These are phyloP conservation scores for Fistularia tabacaria DNA, from an alignment of 2,797 vertebrate genomes.

Conservation along the genomic window DNA sequence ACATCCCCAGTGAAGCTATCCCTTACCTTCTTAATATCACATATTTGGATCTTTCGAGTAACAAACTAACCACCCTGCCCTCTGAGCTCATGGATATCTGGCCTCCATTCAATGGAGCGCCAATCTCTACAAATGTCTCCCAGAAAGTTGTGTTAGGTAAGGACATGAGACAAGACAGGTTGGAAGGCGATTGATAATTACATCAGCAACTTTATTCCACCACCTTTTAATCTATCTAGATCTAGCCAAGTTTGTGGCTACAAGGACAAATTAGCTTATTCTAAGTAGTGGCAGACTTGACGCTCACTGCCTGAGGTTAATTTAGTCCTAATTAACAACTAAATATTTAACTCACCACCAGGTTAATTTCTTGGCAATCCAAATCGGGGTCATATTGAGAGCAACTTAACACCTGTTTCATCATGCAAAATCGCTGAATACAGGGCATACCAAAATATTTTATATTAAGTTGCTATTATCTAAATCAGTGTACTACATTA, in stretches of 20 bases:
- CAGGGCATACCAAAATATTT: too few relatives aligned
- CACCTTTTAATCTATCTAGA: constrained; percentile 18
- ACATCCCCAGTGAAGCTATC: constrained; percentile 77
- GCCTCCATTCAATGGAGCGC: constrained; percentile 79
- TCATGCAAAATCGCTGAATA: too few relatives aligned
- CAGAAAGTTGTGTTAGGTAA: constrained; percentile 89
- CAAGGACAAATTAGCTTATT: constrained; percentile 32
- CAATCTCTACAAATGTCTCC: constrained; percentile 54
- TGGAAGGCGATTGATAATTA: constrained; percentile 16
- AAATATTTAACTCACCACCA: constrained; percentile 10
- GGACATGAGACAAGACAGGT: constrained; percentile 19
- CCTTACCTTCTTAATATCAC: constrained; percentile 82
- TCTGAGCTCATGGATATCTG: constrained; percentile 92
- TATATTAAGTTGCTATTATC: too few relatives aligned
- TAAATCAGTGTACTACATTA: too few relatives aligned
- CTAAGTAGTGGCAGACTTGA: constrained; percentile 14
- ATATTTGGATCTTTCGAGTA: constrained; percentile 94
- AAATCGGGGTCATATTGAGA: not conserved
- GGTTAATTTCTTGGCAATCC: not conserved
- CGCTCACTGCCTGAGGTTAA: not conserved
- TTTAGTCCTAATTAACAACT: constrained; percentile 9
- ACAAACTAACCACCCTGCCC: constrained; percentile 85
- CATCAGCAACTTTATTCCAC: constrained; percentile 20
- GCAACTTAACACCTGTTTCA: not conserved
- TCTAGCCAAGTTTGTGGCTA: not conserved